Conservation (phyloP, 2,888 invertebrate genomes). For the Protodeltote pygarga region DNA sequence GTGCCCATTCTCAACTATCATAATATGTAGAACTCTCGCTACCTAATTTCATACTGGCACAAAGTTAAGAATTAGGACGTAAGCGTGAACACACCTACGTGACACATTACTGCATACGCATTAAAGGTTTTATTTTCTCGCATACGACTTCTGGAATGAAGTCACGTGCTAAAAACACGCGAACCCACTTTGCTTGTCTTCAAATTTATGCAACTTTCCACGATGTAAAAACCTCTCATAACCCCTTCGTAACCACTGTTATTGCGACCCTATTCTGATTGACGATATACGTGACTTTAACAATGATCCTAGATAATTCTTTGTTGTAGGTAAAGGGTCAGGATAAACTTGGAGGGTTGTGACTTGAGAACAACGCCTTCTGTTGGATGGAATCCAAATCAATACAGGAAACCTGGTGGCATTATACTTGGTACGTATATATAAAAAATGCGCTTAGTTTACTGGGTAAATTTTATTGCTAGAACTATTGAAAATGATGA, state of each 20-base stretch:
- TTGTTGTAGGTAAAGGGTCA: no score
- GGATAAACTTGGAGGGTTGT: no score
- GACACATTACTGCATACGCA: conserved; percentile 39
- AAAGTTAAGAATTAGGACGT: conserved; percentile 37
- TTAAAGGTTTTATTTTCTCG: conserved; percentile 45
- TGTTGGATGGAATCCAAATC: no score
- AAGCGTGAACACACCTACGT: conserved; percentile 43
- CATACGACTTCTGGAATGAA: conserved; percentile 59
- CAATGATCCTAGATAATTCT: no score
- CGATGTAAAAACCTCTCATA: conserved; percentile 53
- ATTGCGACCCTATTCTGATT: conserved; percentile 14
- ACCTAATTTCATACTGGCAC: conserved; percentile 3
- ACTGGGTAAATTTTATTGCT: no score
- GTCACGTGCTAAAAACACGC: conserved; percentile 75
- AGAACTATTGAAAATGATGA: no score
- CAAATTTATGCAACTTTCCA: conserved; percentile 75
- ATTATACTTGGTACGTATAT: no score
- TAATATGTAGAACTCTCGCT: background rate
- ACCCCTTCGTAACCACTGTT: conserved; percentile 42
- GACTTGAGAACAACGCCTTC: no score
- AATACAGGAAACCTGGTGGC: no score
- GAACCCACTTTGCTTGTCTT: conserved; percentile 76
- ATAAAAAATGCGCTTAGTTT: no score
- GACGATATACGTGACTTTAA: no score
- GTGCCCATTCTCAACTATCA: no score